Evolutionary conservation across 2,888 invertebrate genomes (phyloP).

Genomic region (Epinotia demarniana): DNA sequence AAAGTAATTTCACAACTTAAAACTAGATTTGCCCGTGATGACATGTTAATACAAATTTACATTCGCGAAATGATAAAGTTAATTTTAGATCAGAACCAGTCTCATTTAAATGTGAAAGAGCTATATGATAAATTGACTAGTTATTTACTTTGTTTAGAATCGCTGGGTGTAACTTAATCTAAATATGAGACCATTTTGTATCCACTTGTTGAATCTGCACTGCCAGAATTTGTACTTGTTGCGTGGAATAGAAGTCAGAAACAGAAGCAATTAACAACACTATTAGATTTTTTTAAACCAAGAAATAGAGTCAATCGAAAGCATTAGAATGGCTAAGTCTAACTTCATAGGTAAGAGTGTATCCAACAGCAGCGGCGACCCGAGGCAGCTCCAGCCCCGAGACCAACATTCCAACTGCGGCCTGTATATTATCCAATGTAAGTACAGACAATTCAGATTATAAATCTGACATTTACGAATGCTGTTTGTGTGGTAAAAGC

Average conservation of each 20-base stretch:
- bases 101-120: too few relatives aligned
- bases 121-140: too few relatives aligned
- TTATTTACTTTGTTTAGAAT: too few relatives aligned
- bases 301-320: neutral
- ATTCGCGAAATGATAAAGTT: too few relatives aligned
- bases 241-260: constrained; percentile 17
- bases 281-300: neutral
- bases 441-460: neutral
- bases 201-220: neutral
- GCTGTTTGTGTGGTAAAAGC: neutral
- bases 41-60: too few relatives aligned
- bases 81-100: too few relatives aligned
- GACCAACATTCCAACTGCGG: neutral
- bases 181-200: neutral
- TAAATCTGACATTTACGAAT: neutral
- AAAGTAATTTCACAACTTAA: too few relatives aligned
- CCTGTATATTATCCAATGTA: neutral
- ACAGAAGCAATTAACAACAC: neutral
- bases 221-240: constrained; percentile 1
- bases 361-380: neutral
- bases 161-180: too few relatives aligned
- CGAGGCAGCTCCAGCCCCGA: neutral
- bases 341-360: neutral
- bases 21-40: too few relatives aligned
- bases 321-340: neutral